Conservation (phyloP, 2,888 invertebrate species). For the Dynastes grantii region DNA sequence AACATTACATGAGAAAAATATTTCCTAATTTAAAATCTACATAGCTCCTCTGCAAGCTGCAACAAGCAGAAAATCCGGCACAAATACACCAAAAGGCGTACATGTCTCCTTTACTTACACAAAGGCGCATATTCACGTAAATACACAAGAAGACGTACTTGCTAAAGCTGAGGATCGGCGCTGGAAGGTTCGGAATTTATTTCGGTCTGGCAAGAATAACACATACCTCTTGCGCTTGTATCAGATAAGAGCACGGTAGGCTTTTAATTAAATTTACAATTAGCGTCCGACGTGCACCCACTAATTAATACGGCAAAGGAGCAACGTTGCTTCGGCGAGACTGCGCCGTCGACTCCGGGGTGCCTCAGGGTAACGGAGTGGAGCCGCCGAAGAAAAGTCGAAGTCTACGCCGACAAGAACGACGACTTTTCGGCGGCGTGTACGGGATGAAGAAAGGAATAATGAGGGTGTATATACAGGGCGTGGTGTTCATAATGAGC, state of each 20-base stretch:
- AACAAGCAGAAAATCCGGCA: not conserved
- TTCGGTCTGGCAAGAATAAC: conserved; percentile 62
- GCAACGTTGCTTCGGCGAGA: conserved; percentile 36
- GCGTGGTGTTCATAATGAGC: too few species aligned
- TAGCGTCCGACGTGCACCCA: conserved; percentile 69
- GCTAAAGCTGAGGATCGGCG: conserved; percentile 12
- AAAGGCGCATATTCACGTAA: conserved; percentile 23
- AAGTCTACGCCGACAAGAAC: conserved; percentile 12
- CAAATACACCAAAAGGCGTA: conserved; percentile 12
- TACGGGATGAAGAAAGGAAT: not conserved
- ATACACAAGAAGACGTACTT: conserved; percentile 4
- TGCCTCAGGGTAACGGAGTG: conserved; percentile 41
- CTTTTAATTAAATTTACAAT: conserved; percentile 70
- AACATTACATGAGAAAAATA: not conserved
- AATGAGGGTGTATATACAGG: not conserved
- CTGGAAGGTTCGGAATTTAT: conserved; percentile 63
- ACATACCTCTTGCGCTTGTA: conserved; percentile 64
- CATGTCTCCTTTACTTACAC: not conserved
- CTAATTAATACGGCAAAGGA: conserved; percentile 67
- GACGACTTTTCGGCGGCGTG: conserved; percentile 3
- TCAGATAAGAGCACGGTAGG: conserved; percentile 66
- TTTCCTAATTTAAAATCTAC: not conserved
- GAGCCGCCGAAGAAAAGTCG: conserved; percentile 16
- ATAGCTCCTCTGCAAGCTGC: not conserved
- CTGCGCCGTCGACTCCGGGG: conserved; percentile 30